phyloP scores from a whole-genome alignment of 2,888 invertebrate genomes.

The Aspidiotus destructor region DNA sequence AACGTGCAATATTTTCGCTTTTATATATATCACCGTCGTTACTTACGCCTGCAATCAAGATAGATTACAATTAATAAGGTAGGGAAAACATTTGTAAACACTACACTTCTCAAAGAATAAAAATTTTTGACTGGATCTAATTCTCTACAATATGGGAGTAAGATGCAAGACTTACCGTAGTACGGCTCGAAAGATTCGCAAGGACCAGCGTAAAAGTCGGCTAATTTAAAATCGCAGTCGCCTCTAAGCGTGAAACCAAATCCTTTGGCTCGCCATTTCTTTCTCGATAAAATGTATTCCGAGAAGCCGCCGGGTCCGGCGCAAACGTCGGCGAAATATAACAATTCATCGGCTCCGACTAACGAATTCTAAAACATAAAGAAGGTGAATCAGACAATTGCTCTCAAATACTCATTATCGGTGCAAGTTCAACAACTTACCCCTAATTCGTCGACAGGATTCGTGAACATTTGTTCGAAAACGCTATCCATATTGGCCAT shows the following conservation, averaged over 20 bases:
- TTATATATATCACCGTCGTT: slow-evolving; percentile 82
- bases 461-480: slow-evolving; percentile 81
- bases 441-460: slow-evolving; percentile 54
- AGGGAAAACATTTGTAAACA: no score
- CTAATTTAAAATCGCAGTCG: slow-evolving; percentile 74
- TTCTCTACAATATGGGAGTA: background rate
- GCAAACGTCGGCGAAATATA: slow-evolving; percentile 94
- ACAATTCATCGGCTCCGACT: slow-evolving; percentile 43
- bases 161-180: slow-evolving; percentile 57
- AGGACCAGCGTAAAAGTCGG: slow-evolving; percentile 77
- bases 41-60: slow-evolving; percentile 44
- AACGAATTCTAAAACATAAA: slow-evolving; percentile 12
- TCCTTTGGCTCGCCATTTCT: slow-evolving; percentile 78
- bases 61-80: background rate
- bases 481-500: slow-evolving; percentile 95
- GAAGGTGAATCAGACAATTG: background rate
- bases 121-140: no score
- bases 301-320: slow-evolving; percentile 96
- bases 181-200: slow-evolving; percentile 82
- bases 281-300: slow-evolving; percentile 85
- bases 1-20: slow-evolving; percentile 70
- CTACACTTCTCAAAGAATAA: no score
- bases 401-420: background rate
- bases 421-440: slow-evolving; percentile 41
- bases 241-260: slow-evolving; percentile 88